phyloP scores from a whole-genome alignment of 1,140 invertebrate genomes.

The Bombus picipes region DNA sequence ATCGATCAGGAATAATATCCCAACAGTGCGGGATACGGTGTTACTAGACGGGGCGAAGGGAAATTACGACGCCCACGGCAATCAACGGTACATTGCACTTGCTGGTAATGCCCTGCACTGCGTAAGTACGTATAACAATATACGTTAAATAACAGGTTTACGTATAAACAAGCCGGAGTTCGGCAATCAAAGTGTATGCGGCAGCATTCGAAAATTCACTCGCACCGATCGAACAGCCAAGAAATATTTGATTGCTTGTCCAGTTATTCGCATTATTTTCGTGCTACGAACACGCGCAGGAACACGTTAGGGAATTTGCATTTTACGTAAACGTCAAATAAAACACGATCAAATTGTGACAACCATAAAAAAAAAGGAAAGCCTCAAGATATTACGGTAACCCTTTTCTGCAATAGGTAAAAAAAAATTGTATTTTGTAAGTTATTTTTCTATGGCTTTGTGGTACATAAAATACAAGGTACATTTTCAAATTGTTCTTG shows the following conservation, averaged over 20 bases:
- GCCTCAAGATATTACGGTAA: neutral
- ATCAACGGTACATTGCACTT: slow-evolving; percentile 78
- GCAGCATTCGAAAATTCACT: slow-evolving; percentile 11
- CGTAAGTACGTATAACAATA: slow-evolving; percentile 48
- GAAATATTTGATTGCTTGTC: slow-evolving; percentile 25
- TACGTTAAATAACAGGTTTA: slow-evolving; percentile 59
- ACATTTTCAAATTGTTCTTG: no score
- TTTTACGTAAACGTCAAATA: neutral
- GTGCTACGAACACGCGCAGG: neutral
- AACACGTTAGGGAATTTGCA: neutral
- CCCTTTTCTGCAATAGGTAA: no score
- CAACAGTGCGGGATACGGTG: slow-evolving; percentile 28
- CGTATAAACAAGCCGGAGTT: slow-evolving; percentile 54
- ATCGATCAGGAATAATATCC: slow-evolving; percentile 64
- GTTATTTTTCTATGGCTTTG: no score
- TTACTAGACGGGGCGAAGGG: neutral
- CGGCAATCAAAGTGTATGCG: neutral
- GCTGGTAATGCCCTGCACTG: slow-evolving; percentile 57
- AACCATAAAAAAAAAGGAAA: no score
- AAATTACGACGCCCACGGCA: slow-evolving; percentile 71
- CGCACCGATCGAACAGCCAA: neutral
- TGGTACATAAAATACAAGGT: no score
- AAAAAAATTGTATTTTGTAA: no score
- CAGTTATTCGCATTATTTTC: slow-evolving; percentile 31
- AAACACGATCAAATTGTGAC: neutral